These are phyloP conservation scores for Elephantulus edwardii DNA, from an alignment of 2,113 vertebrate species.

Conservation along the genomic window DNA sequence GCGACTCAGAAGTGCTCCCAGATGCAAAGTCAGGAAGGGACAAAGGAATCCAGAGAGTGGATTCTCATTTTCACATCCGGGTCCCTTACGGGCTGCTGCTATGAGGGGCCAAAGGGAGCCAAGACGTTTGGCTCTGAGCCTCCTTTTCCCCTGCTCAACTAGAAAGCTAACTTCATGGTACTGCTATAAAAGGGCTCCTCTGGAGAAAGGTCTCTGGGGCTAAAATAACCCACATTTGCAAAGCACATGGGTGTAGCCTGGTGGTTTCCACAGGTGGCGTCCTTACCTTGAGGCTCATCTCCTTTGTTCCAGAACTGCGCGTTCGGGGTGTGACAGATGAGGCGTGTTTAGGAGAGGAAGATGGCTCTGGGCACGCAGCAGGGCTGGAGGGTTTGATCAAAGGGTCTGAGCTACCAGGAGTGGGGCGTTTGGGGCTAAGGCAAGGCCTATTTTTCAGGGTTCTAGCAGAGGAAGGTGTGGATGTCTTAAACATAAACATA, in stretches of 20 bases:
- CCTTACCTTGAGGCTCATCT: constrained; percentile 88
- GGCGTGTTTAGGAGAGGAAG: constrained; percentile 83
- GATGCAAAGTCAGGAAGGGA: not conserved
- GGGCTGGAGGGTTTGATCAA: constrained; percentile 84
- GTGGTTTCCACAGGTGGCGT: constrained; percentile 28
- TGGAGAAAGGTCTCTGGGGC: not conserved
- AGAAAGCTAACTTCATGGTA: not conserved
- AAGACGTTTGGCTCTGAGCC: accelerated
- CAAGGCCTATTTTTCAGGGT: constrained; percentile 84
- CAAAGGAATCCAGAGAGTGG: not conserved
- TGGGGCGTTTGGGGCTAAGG: constrained; percentile 84
- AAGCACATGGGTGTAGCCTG: constrained; percentile 29
- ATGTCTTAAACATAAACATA: constrained; percentile 87
- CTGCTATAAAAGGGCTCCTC: not conserved
- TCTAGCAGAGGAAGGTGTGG: constrained; percentile 87
- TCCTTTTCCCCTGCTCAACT: not conserved
- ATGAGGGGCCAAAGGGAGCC: accelerated
- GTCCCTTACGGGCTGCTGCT: not conserved
- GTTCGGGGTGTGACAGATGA: constrained; percentile 85
- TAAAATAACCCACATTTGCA: not conserved
- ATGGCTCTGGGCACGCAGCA: constrained; percentile 76
- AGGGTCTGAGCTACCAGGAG: constrained; percentile 85
- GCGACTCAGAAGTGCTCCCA: not conserved
- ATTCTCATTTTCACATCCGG: not conserved
- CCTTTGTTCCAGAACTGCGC: constrained; percentile 80